Conservation (phyloP, 2,797 vertebrate species). For the Rhynchonycteris naso region DNA sequence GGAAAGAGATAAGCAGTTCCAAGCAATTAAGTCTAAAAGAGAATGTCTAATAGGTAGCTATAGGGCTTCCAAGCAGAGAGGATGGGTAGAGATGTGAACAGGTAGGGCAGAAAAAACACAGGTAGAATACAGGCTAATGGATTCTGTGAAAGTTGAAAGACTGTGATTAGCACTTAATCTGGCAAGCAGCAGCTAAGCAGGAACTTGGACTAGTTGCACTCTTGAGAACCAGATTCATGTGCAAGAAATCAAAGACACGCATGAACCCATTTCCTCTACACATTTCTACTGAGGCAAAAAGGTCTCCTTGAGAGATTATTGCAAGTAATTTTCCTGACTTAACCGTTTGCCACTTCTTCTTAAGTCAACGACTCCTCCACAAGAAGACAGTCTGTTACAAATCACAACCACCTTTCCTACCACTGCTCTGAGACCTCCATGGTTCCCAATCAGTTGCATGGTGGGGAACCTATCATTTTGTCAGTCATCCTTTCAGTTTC, state of each 20-base stretch:
- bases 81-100: not conserved
- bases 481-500: fast-evolving
- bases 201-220: not conserved
- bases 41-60: not conserved
- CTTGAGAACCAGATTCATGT: fast-evolving
- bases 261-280: not conserved
- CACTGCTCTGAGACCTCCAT: not conserved
- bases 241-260: not conserved
- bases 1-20: not conserved
- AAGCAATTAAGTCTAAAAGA: not conserved
- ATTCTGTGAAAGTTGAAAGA: not conserved
- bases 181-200: not conserved
- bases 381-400: not conserved
- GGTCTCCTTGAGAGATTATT: not conserved
- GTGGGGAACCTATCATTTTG: not conserved
- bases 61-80: not conserved
- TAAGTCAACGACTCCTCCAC: not conserved
- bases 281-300: not conserved
- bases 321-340: not conserved
- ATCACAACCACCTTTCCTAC: not conserved
- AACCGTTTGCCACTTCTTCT: not conserved
- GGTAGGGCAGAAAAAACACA: too few relatives aligned
- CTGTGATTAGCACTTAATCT: too few relatives aligned
- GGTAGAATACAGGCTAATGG: not conserved
- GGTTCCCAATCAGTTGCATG: not conserved